Evolutionary conservation across 1,140 invertebrate species (phyloP).

Genomic region (Lepeophtheirus salmonis): DNA sequence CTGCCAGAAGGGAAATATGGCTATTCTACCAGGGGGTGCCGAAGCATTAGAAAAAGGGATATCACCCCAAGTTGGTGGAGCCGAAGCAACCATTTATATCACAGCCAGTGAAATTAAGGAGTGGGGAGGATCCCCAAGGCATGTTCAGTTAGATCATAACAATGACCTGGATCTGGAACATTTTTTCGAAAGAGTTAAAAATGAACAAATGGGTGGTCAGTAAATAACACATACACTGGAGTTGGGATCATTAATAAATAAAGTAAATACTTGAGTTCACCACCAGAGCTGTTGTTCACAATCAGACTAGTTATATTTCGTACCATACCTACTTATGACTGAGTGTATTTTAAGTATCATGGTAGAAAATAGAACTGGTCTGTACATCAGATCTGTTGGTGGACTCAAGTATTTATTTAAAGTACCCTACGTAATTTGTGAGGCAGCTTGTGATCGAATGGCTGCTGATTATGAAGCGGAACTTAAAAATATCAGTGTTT

Average conservation of each 20-base stretch:
- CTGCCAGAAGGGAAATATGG: too few species aligned
- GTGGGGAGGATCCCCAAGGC: neutral
- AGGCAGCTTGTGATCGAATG: constrained; percentile 16
- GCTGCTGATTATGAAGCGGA: constrained; percentile 16
- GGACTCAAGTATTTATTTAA: constrained; percentile 15
- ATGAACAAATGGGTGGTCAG: neutral
- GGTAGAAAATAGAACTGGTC: constrained; percentile 6
- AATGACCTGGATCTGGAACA: neutral
- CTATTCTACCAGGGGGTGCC: too few species aligned
- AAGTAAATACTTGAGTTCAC: neutral
- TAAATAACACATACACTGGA: constrained; percentile 4
- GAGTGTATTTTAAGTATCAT: constrained; percentile 9
- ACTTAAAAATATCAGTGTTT: constrained; percentile 13
- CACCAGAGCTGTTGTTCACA: neutral
- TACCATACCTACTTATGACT: neutral
- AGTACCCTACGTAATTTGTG: neutral
- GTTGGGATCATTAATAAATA: neutral
- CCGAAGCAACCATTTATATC: too few species aligned
- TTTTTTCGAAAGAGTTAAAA: neutral
- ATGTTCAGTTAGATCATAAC: neutral
- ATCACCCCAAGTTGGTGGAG: too few species aligned
- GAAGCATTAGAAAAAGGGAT: too few species aligned
- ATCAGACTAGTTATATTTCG: neutral
- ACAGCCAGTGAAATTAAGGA: neutral
- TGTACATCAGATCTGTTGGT: constrained; percentile 8